phyloP scores from a whole-genome alignment of 2,888 invertebrate species.

The Melikaiella ostensackeni region DNA sequence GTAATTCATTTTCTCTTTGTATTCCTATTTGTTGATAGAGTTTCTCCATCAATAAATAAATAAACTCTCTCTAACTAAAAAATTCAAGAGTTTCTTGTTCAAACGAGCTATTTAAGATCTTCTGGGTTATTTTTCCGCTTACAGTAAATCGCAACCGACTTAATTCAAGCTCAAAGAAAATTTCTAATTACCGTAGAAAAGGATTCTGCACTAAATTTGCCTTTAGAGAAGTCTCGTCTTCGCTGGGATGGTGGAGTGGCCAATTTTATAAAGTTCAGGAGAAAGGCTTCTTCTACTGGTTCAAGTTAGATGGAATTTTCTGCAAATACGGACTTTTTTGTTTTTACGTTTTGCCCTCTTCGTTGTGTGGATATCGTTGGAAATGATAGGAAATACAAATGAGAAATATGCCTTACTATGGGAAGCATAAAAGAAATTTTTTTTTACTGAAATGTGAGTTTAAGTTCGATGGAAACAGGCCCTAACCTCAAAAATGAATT shows the following conservation, averaged over 20 bases:
- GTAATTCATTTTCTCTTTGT: not conserved
- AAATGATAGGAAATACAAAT: too few species aligned
- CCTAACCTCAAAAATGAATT: too few species aligned
- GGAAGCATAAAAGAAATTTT: too few species aligned
- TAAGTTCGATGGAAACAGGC: too few species aligned
- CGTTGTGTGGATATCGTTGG: not conserved
- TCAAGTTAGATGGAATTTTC: too few species aligned
- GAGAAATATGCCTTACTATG: too few species aligned
- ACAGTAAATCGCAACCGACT: not conserved
- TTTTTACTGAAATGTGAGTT: too few species aligned
- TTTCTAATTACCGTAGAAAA: slow-evolving; percentile 19
- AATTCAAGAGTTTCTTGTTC: not conserved
- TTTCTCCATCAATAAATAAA: slow-evolving; percentile 22
- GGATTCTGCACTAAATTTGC: slow-evolving; percentile 8
- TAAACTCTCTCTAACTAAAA: not conserved
- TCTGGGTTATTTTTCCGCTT: not conserved
- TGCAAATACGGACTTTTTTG: not conserved
- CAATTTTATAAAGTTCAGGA: slow-evolving; percentile 31
- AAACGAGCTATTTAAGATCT: not conserved
- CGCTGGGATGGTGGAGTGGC: not conserved
- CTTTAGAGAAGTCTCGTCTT: not conserved
- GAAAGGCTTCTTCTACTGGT: not conserved
- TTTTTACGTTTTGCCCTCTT: not conserved
- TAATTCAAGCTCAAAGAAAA: not conserved
- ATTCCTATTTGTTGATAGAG: not conserved